Percentiles rank a stretch among this genome's conserved stretches.
phyloP scores from a whole-genome alignment of 2,797 vertebrate species.

The Echiichthys vipera region DNA sequence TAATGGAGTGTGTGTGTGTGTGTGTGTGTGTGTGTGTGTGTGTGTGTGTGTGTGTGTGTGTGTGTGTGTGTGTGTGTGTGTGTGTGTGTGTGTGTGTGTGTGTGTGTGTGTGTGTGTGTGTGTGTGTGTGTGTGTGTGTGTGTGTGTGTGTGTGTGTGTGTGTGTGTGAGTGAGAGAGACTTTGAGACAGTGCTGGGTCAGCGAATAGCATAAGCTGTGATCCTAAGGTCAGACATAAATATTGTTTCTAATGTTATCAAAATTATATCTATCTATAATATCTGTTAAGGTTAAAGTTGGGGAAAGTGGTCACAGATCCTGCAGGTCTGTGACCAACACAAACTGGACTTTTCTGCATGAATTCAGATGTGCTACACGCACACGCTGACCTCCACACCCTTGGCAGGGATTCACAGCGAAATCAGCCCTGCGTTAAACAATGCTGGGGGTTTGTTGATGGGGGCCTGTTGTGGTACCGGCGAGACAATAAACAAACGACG shows the following conservation, averaged over 20 bases:
- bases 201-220: neutral
- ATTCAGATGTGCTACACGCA: neutral
- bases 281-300: neutral
- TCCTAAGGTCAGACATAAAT: neutral
- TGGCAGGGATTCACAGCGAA: neutral
- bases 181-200: neutral
- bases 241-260: neutral
- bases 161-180: neutral
- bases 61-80: too few species aligned
- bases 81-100: too few species aligned
- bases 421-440: neutral
- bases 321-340: neutral
- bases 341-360: too few species aligned
- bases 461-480: neutral
- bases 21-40: neutral
- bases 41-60: too few species aligned
- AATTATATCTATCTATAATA: neutral
- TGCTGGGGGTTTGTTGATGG: neutral
- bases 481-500: neutral
- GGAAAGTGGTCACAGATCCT: neutral
- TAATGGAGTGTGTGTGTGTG: slow-evolving; percentile 33
- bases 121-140: too few species aligned
- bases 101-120: too few species aligned
- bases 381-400: neutral
- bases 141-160: too few species aligned